Evolutionary conservation across 2,797 vertebrate species (phyloP).

Genomic region (Chaetodon trifasciatus): DNA sequence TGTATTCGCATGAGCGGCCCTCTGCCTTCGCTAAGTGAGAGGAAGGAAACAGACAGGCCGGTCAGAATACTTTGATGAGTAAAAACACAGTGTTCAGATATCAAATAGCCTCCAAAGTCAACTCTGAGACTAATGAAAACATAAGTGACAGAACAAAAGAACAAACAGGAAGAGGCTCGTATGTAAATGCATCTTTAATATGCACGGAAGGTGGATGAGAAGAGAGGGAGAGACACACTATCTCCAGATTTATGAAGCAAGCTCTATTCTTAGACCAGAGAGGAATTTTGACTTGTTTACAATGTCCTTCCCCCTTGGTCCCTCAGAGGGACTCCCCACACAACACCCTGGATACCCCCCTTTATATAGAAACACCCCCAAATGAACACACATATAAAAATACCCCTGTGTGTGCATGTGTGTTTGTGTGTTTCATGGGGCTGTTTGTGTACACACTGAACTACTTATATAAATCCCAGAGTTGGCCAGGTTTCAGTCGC

Average conservation of each 20-base stretch:
- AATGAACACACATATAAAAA: conserved; percentile 78
- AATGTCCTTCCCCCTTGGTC: conserved; percentile 60
- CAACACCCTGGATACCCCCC: conserved; percentile 75
- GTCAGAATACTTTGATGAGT: not conserved
- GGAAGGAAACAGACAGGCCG: not conserved
- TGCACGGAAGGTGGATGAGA: conserved; percentile 11
- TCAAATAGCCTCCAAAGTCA: not conserved
- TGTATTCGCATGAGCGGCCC: conserved; percentile 89
- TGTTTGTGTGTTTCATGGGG: conserved; percentile 56
- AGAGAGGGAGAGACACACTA: conserved; percentile 49
- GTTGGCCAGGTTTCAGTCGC: conserved; percentile 65
- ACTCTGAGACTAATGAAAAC: not conserved
- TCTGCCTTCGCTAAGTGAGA: conserved; percentile 83
- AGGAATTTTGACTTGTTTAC: conserved; percentile 80
- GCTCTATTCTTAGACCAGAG: conserved; percentile 80
- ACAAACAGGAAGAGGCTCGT: conserved; percentile 18
- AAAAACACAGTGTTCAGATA: not conserved
- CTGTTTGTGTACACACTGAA: conserved; percentile 77
- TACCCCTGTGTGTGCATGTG: conserved; percentile 61
- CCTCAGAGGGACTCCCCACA: conserved; percentile 68
- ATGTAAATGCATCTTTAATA: conserved; percentile 14
- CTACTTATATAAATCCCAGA: conserved; percentile 73
- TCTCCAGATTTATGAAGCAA: conserved; percentile 69
- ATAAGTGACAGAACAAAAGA: not conserved
- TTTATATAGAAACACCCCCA: conserved; percentile 79